Percentiles rank a stretch among this genome's conserved stretches.
Evolutionary conservation across 2,797 vertebrate genomes (phyloP).

Genomic region (Hippopotamyrus pictus): DNA sequence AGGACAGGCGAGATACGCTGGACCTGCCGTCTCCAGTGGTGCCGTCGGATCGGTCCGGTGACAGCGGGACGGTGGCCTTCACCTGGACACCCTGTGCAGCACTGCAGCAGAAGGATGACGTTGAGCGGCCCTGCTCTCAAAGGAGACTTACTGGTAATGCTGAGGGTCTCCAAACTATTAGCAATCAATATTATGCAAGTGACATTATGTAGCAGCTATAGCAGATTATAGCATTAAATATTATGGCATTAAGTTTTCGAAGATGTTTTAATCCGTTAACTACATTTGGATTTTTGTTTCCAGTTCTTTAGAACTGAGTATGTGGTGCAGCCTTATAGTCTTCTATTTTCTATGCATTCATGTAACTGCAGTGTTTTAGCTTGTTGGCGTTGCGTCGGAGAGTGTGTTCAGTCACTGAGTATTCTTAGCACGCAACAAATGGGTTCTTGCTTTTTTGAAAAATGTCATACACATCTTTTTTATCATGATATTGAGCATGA

Average conservation of each 20-base stretch:
- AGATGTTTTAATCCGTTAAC: background rate
- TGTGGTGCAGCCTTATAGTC: background rate
- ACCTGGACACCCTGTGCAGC: slow-evolving; percentile 40
- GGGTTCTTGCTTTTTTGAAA: background rate
- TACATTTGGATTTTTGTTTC: background rate
- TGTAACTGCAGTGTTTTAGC: too few relatives aligned
- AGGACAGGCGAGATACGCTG: slow-evolving; percentile 22
- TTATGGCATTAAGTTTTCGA: background rate
- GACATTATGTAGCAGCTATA: background rate
- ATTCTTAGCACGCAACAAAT: background rate
- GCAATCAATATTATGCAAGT: background rate
- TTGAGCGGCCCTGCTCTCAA: background rate
- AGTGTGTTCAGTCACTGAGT: background rate
- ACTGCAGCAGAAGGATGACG: slow-evolving; percentile 33
- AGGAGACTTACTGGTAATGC: slow-evolving; percentile 33
- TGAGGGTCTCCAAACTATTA: background rate
- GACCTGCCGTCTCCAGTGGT: slow-evolving; percentile 18
- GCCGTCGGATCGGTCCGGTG: slow-evolving; percentile 13
- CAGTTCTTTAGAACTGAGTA: background rate
- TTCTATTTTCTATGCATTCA: background rate
- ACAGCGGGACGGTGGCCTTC: slow-evolving; percentile 27
- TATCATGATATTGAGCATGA: background rate
- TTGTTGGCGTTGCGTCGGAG: too few relatives aligned
- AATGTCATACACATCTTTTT: background rate
- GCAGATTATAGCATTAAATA: background rate